phyloP scores from a whole-genome alignment of 1,140 invertebrate genomes.

The Idris sp. region DNA sequence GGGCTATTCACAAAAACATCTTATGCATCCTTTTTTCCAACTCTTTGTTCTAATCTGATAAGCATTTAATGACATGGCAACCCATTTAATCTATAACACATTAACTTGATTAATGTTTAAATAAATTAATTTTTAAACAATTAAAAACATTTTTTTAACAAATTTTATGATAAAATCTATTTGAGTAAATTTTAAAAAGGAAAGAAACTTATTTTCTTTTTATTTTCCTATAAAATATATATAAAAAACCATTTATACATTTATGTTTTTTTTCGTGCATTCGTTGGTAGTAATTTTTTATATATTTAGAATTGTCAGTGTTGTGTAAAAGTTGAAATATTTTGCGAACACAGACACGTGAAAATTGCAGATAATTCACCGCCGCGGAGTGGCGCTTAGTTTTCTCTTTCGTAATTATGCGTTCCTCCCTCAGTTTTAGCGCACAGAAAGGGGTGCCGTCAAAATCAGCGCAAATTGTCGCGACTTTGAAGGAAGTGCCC shows the following conservation, averaged over 20 bases:
- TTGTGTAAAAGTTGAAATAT: constrained; percentile 12
- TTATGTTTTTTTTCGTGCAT: no score
- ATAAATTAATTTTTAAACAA: not conserved
- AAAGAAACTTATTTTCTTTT: no score
- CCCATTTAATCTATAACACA: constrained; percentile 14
- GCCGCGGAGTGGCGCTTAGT: constrained; percentile 57
- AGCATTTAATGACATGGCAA: constrained; percentile 32
- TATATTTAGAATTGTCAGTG: no score
- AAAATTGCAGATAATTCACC: constrained; percentile 66
- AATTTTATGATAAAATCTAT: no score
- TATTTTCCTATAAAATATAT: no score
- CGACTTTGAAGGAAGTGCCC: constrained; percentile 45
- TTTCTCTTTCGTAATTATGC: constrained; percentile 65
- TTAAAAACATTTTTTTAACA: no score
- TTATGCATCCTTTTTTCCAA: constrained; percentile 22
- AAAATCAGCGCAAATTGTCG: constrained; percentile 54
- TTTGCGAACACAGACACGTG: constrained; percentile 47
- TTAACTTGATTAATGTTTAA: constrained; percentile 8
- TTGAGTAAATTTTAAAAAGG: no score
- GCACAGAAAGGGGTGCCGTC: constrained; percentile 28
- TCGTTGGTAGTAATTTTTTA: no score
- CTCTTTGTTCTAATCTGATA: constrained; percentile 35
- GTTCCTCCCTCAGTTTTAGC: constrained; percentile 50
- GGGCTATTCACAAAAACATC: constrained; percentile 52
- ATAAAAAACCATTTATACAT: no score